phyloP scores from a whole-genome alignment of 2,888 invertebrate genomes.

The Drosophila melanosoma region DNA sequence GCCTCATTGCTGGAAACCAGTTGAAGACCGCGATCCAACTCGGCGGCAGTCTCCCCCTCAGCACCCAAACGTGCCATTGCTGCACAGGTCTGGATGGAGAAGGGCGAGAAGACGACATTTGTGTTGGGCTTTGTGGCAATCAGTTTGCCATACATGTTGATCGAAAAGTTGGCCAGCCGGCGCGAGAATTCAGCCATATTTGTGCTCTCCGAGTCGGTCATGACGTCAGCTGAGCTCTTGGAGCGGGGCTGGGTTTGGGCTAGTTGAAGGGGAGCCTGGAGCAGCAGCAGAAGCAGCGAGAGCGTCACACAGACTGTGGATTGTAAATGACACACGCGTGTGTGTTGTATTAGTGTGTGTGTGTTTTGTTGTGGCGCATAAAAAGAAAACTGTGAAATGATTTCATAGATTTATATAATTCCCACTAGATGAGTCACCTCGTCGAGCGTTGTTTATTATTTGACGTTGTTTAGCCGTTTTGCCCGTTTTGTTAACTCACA shows the following conservation, averaged over 20 bases:
- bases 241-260: constrained; percentile 15
- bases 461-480: constrained; percentile 63
- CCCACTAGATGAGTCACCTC: constrained; percentile 69
- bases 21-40: constrained; percentile 87
- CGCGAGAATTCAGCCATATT: constrained; percentile 59
- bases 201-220: constrained; percentile 47
- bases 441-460: constrained; percentile 32
- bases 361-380: constrained; percentile 4
- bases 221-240: constrained; percentile 25
- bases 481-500: constrained; percentile 22
- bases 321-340: constrained; percentile 5
- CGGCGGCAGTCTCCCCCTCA: constrained; percentile 87
- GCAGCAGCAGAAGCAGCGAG: constrained; percentile 43
- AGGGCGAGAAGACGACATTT: constrained; percentile 91
- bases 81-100: constrained; percentile 90
- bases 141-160: constrained; percentile 64
- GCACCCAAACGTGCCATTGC: constrained; percentile 91
- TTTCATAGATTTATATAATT: constrained; percentile 73
- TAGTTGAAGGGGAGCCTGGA: constrained; percentile 25
- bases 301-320: constrained; percentile 53
- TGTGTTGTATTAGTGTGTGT: constrained; percentile 5
- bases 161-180: constrained; percentile 61
- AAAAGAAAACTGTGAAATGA: constrained; percentile 20
- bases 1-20: constrained; percentile 83
- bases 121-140: constrained; percentile 84